These are phyloP conservation scores for Tupaia chinensis DNA, from an alignment of 2,113 vertebrate species.

Conservation along the genomic window DNA sequence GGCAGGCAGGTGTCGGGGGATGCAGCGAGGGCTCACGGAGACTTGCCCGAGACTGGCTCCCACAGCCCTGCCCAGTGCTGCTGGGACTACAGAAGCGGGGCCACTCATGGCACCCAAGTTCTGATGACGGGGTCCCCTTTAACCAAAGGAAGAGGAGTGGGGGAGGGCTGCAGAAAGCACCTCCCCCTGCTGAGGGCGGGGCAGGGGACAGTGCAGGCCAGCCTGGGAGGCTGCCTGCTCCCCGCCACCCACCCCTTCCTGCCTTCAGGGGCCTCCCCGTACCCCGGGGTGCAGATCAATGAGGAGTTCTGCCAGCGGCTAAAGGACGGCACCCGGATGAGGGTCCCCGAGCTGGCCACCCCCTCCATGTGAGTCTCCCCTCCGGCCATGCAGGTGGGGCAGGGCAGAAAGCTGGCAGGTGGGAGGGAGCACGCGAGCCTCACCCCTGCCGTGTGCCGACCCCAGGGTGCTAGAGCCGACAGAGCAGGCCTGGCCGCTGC, in stretches of 20 bases:
- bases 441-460: too few species aligned
- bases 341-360: slow-evolving; percentile 95
- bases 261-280: slow-evolving; percentile 94
- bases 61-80: too few species aligned
- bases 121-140: too few species aligned
- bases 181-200: not conserved
- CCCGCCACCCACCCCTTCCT: not conserved
- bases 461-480: not conserved
- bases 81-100: too few species aligned
- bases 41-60: not conserved
- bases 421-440: not conserved
- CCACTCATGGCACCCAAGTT: too few species aligned
- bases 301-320: slow-evolving; percentile 97
- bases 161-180: not conserved
- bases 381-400: not conserved
- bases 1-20: not conserved
- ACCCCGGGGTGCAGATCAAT: slow-evolving; percentile 98
- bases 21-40: not conserved
- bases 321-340: slow-evolving; percentile 97
- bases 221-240: not conserved
- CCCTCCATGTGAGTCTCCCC: slow-evolving; percentile 93
- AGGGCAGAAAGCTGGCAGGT: too few species aligned
- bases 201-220: not conserved
- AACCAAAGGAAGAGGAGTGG: not conserved
- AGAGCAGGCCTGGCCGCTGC: not conserved